Evolutionary conservation across 2,888 invertebrate genomes (phyloP), one percentile per base, ranked within the genome.

Genomic region (Onthophagus sagittarius): DNA sequence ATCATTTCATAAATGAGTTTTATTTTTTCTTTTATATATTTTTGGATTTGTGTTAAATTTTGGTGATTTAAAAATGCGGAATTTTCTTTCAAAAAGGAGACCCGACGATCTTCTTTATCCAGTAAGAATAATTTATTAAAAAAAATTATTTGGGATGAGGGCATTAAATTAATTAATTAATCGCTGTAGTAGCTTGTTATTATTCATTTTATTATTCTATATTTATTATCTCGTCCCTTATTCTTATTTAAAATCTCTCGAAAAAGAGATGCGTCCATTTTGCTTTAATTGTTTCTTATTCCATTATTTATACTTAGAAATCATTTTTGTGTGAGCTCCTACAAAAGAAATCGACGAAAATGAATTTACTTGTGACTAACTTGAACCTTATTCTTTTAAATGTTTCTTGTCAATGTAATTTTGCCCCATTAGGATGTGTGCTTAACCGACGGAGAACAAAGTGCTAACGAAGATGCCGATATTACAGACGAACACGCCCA

Each of bases 401-500:
- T 74, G 69, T 32, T 70, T 69, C 64, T 23, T 33, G 65, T 76
- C 74, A 76, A 74, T 76, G 75, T 77, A 75, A 75, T 75, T 70
- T 73, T 71, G n/a, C n/a, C 69, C 67, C 70, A 71, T 71, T 85
- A 89, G 88, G 89, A 89, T 83, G 86, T 87, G 83, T 84, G 86
- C 80, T 84, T 89, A 83, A 90, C 89, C 73, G 90, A 90, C 82
- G 90, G 88, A 77, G 87, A 89, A 82, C 87, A 85, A 79, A 89
- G 88, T 82, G 88, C 86, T 78, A 88, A 86, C 79, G 90, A 90
- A 80, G 90, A 90, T 81, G 88, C 87, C 81, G 91, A 92, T 85
- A 89, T 92, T 74, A 91, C 91, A 73, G 92, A 93, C 85, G 93
- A 93, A 84, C 90, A 90, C 83, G 91, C 91, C 76, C 91, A 91